These are phyloP conservation scores for Drosophila diplacantha DNA, from an alignment of 2,888 invertebrate genomes.

Conservation along the genomic window DNA sequence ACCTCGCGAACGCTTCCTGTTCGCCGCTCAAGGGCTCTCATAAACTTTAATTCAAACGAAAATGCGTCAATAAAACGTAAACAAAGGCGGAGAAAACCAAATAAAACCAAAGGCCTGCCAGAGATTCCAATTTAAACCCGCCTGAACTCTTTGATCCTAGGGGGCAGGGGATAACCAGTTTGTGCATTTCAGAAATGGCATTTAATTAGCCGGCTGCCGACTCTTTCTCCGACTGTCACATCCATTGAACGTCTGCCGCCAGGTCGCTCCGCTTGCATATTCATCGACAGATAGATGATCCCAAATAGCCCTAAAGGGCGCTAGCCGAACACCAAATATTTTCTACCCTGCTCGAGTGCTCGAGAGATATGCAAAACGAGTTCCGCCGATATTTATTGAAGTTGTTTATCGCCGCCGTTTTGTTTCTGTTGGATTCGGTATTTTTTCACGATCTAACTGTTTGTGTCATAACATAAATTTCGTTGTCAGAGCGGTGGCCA, in stretches of 20 bases:
- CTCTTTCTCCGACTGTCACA: slow-evolving; percentile 32
- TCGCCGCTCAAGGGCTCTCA: slow-evolving; percentile 15
- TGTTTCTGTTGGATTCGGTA: slow-evolving; percentile 22
- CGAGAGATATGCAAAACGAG: slow-evolving; percentile 57
- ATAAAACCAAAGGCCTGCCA: slow-evolving; percentile 18
- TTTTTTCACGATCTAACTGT: slow-evolving; percentile 46
- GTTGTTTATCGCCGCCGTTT: not conserved
- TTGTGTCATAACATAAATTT: slow-evolving; percentile 53
- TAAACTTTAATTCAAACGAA: slow-evolving; percentile 57
- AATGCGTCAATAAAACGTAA: slow-evolving; percentile 51
- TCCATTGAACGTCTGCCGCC: slow-evolving; percentile 45
- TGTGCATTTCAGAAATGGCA: slow-evolving; percentile 53
- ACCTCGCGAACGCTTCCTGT: slow-evolving; percentile 33
- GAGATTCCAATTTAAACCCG: slow-evolving; percentile 1
- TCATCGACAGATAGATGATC: slow-evolving; percentile 49
- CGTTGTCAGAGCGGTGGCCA: slow-evolving; percentile 25
- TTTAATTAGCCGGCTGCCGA: slow-evolving; percentile 55
- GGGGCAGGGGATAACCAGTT: slow-evolving; percentile 47
- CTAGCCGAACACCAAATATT: slow-evolving; percentile 43
- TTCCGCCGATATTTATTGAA: not conserved
- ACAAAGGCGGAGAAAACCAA: slow-evolving; percentile 44
- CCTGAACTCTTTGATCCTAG: slow-evolving; percentile 30
- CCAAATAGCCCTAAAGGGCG: slow-evolving; percentile 47
- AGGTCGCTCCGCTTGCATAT: slow-evolving; percentile 45
- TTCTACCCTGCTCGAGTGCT: slow-evolving; percentile 21